A percentile compares a stretch with the other conserved stretches of the same genome.
Conservation (phyloP, 92 coral and sea anemone genomes). For the Epizoanthus ramosus region DNA sequence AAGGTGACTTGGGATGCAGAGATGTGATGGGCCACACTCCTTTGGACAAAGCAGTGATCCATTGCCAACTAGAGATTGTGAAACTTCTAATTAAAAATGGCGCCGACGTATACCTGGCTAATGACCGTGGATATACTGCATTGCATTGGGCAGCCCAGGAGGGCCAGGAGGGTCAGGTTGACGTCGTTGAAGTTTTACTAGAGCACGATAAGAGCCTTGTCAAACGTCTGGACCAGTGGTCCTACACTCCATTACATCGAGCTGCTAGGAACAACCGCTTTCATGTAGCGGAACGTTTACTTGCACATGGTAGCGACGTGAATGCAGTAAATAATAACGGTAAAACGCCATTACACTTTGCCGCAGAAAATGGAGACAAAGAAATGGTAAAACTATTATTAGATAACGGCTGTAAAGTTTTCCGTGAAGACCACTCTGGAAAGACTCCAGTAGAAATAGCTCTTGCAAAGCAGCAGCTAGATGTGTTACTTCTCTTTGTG, state of each 20-base stretch:
- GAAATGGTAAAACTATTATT: not conserved
- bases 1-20: not conserved
- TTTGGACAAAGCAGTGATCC: not conserved
- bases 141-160: conserved; percentile 3
- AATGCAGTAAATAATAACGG: not conserved
- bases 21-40: conserved; percentile 6
- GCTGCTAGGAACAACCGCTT: not conserved
- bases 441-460: no score
- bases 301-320: conserved; percentile 2
- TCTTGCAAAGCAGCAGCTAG: no score
- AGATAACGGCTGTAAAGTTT: not conserved
- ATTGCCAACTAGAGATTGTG: not conserved
- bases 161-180: not conserved
- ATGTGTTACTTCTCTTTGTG: no score
- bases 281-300: not conserved
- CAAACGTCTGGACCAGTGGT: conserved; percentile 3
- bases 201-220: not conserved
- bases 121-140: not conserved
- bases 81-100: not conserved
- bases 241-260: not conserved
- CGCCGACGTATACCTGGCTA: not conserved
- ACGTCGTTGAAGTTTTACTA: not conserved
- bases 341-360: not conserved
- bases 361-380: not conserved
- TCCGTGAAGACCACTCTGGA: no score